Base-by-base conservation (phyloP, 2,113 vertebrate species). In the Phrynocephalus versicolor region DNA sequence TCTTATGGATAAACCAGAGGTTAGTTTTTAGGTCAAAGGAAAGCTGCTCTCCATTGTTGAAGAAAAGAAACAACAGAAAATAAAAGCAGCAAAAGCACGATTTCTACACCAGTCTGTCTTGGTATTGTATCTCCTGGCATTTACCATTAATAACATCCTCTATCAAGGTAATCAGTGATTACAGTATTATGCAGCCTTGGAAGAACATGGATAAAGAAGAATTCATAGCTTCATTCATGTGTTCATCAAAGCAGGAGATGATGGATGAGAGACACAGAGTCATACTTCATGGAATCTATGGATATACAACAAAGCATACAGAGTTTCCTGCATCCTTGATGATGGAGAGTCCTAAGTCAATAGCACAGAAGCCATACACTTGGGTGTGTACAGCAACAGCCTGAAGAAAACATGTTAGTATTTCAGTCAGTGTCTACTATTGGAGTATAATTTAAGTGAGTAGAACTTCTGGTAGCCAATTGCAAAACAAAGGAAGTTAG, bases 11-110 rank as follows among this genome's bases (percentile, higher is more conserved):
- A 91, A 93, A 86, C 82, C 91, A 92, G 93, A 94, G 92, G 96
- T 97, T 94, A 96, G 91, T 94, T 94, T 90, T 94, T 90, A 93
- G 94, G 93, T 95, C 95, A 96, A 96, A 96, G 95, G 93, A 95
- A 91, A 97, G 95, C 96, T 95, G 91, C 21, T 35, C 2, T 2
- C 27, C 69, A 83, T 62, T 82, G 81, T 45, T 89, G 89, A 83
- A 84, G 87, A 69, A 90, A 85, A 79, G 90, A 91, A 94, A 87
- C 69, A 82, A 80, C 93, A 92, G 86, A 84, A 88, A 84, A 92
- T 83, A 85, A 93, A 90, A 93, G 70, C 73, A 76, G 51, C 83
- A 92, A 89, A 93, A 91, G 72, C 82, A 79, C 79, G 33, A 45
- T 57, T 79, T 30, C 30, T 58, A 23, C 79, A 30, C 10, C 51